Evolutionary conservation across 2,888 invertebrate genomes (phyloP).

Genomic region (Amblyjoppa proteus): DNA sequence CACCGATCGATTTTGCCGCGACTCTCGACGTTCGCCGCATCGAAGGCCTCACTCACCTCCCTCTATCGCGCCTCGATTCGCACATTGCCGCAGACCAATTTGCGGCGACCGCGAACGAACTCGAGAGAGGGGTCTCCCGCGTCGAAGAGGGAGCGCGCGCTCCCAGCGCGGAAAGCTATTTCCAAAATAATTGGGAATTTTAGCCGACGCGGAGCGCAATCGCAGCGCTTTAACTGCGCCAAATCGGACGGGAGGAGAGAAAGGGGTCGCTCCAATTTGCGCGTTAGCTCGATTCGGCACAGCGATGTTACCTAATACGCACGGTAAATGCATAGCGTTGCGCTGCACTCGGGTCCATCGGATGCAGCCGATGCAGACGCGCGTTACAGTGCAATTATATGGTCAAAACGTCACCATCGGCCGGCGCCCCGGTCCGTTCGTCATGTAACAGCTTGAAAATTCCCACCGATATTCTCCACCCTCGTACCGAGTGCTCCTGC

Average conservation of each 20-base stretch:
- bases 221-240: slow-evolving; percentile 36
- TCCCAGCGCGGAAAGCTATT: slow-evolving; percentile 35
- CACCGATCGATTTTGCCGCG: slow-evolving; percentile 32
- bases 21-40: slow-evolving; percentile 16
- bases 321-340: slow-evolving; percentile 3
- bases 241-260: slow-evolving; percentile 16
- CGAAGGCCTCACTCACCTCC: slow-evolving; percentile 13
- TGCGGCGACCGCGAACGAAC: slow-evolving; percentile 29
- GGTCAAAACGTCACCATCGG: slow-evolving; percentile 76
- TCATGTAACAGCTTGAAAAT: slow-evolving; percentile 79
- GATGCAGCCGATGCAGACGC: slow-evolving; percentile 49
- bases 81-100: slow-evolving; percentile 49
- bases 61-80: slow-evolving; percentile 20
- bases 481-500: not conserved
- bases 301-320: slow-evolving; percentile 5
- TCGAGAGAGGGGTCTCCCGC: not conserved
- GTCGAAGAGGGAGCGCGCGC: not conserved
- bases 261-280: slow-evolving; percentile 52
- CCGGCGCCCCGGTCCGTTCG: slow-evolving; percentile 73
- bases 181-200: slow-evolving; percentile 72
- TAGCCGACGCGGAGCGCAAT: slow-evolving; percentile 69
- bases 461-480: slow-evolving; percentile 7
- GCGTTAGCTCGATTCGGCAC: slow-evolving; percentile 22
- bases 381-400: slow-evolving; percentile 74
- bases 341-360: slow-evolving; percentile 31